phyloP scores from a whole-genome alignment of 2,797 vertebrate species.

The Apogon talboti region DNA sequence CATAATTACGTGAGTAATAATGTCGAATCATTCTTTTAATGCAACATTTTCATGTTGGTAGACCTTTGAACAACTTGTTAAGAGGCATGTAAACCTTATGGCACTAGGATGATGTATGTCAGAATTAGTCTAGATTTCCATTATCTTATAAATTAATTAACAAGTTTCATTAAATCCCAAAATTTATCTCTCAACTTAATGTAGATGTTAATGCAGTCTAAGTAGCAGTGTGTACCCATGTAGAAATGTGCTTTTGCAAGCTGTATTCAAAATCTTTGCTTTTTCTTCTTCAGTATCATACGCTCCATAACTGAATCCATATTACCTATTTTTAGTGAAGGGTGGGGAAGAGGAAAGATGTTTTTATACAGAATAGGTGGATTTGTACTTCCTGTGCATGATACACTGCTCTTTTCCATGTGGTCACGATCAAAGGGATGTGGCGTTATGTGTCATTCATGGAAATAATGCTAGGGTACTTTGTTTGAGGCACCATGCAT shows the following conservation, averaged over 20 bases:
- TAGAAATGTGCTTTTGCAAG: neutral
- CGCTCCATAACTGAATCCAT: neutral
- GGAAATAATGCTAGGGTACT: constrained; percentile 18
- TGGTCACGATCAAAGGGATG: constrained; percentile 58
- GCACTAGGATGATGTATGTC: constrained; percentile 4
- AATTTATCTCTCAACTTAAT: neutral
- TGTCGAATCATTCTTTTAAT: neutral
- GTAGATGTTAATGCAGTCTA: constrained; percentile 1
- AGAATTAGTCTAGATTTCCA: neutral
- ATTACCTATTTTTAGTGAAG: neutral
- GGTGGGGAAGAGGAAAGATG: neutral
- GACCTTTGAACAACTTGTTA: constrained; percentile 14
- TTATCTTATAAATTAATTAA: constrained; percentile 19
- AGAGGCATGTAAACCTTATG: neutral
- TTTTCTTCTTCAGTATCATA: constrained; percentile 5
- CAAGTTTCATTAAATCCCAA: neutral
- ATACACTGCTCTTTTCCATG: constrained; percentile 37
- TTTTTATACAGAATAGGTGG: neutral
- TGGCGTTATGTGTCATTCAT: constrained; percentile 24
- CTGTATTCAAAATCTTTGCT: neutral
- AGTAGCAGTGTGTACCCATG: neutral
- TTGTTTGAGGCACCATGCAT: constrained; percentile 12
- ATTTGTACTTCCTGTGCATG: constrained; percentile 12
- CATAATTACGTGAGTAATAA: too few species aligned
- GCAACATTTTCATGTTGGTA: neutral